These are phyloP conservation scores for Hyles lineata DNA, from an alignment of 2,888 invertebrate genomes.

Conservation along the genomic window DNA sequence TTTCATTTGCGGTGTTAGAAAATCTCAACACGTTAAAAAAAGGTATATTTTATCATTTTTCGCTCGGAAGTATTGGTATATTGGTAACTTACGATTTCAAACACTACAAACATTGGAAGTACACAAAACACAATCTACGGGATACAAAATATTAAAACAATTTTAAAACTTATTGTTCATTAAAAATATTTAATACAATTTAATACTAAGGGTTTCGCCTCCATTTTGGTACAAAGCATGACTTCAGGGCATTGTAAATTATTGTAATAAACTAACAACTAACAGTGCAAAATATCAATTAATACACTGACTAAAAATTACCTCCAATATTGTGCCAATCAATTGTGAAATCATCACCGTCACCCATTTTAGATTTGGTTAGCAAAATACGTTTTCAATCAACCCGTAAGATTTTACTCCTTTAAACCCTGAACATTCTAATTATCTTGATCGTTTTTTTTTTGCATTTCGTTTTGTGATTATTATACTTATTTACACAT, in stretches of 20 bases:
- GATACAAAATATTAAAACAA: neutral
- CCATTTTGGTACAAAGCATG: constrained; percentile 30
- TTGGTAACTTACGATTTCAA: neutral
- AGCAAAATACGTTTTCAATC: neutral
- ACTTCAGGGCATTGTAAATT: constrained; percentile 38
- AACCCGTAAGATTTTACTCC: too few relatives aligned
- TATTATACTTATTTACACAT: too few relatives aligned
- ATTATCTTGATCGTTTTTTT: too few relatives aligned
- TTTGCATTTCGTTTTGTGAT: too few relatives aligned
- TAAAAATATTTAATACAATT: neutral
- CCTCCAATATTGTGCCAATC: neutral
- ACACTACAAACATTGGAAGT: neutral
- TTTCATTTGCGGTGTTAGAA: too few relatives aligned
- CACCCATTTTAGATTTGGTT: neutral
- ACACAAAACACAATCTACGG: constrained; percentile 6
- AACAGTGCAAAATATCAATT: constrained; percentile 47
- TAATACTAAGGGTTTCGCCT: neutral
- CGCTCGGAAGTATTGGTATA: neutral
- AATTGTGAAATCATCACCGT: neutral
- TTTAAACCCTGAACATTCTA: too few relatives aligned
- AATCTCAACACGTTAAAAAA: neutral
- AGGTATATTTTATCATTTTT: neutral
- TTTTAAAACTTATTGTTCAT: neutral
- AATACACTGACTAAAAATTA: constrained; percentile 24
- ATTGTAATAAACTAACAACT: constrained; percentile 44